A percentile compares a stretch with the other conserved stretches of the same genome.
phyloP scores from a whole-genome alignment of 2,888 invertebrate genomes.

The Boloria selene region DNA sequence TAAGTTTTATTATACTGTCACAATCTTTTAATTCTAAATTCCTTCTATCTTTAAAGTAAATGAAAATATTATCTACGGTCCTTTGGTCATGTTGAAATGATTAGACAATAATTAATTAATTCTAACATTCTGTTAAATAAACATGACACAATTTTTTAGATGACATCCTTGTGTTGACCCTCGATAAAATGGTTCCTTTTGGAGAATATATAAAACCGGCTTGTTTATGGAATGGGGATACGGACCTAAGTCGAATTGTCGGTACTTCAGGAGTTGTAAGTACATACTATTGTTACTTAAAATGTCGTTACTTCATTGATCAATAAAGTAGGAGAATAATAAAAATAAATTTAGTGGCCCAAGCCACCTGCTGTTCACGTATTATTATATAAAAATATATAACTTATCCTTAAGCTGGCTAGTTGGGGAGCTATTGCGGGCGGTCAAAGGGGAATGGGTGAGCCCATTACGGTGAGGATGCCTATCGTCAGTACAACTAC shows the following conservation, averaged over 20 bases:
- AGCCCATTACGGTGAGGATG: slow-evolving; percentile 76
- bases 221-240: slow-evolving; percentile 81
- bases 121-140: background rate
- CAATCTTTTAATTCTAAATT: too few species aligned
- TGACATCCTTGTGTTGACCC: slow-evolving; percentile 81
- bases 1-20: too few species aligned
- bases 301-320: too few species aligned
- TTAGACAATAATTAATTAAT: background rate
- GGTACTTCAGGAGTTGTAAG: slow-evolving; percentile 72
- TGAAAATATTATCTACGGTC: too few species aligned
- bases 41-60: too few species aligned
- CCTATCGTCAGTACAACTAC: slow-evolving; percentile 81
- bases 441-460: slow-evolving; percentile 67
- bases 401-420: slow-evolving; percentile 62
- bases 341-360: too few species aligned
- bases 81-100: too few species aligned
- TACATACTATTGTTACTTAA: slow-evolving; percentile 25
- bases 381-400: background rate
- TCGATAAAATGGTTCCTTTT: slow-evolving; percentile 73
- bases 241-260: slow-evolving; percentile 59
- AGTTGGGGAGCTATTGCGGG: slow-evolving; percentile 83
- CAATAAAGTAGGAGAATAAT: too few species aligned
- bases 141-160: slow-evolving; percentile 54
- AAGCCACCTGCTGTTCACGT: background rate
- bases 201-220: slow-evolving; percentile 79